These are phyloP conservation scores for Drosophila kepulauana DNA, from an alignment of 1,140 invertebrate genomes.

Conservation along the genomic window DNA sequence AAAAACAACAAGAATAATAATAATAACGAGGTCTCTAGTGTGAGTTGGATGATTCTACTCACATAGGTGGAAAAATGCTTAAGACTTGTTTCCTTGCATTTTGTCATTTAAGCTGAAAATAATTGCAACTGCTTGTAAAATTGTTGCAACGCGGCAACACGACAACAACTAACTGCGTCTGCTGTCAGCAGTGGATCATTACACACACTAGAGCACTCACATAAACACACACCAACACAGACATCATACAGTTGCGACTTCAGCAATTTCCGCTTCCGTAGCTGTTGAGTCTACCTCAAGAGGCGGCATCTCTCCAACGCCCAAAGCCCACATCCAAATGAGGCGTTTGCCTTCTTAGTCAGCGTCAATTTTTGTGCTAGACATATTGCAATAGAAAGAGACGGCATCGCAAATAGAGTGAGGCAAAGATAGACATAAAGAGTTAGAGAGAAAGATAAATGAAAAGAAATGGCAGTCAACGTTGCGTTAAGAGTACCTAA, in stretches of 20 bases:
- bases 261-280: constrained; percentile 81
- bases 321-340: constrained; percentile 21
- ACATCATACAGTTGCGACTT: constrained; percentile 64
- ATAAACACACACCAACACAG: constrained; percentile 36
- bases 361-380: constrained; percentile 44
- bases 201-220: constrained; percentile 57
- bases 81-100: constrained; percentile 84
- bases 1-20: constrained; percentile 25
- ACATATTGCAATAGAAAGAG: constrained; percentile 32
- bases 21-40: constrained; percentile 62
- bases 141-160: constrained; percentile 56
- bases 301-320: constrained; percentile 41
- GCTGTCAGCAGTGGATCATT: constrained; percentile 77
- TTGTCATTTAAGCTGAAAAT: constrained; percentile 85
- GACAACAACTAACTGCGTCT: constrained; percentile 65
- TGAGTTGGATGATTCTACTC: background rate
- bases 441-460: constrained; percentile 36
- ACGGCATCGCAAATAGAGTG: background rate
- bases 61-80: constrained; percentile 62
- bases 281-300: constrained; percentile 61
- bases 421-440: constrained; percentile 15
- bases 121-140: constrained; percentile 84
- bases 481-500: constrained; percentile 71
- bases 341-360: constrained; percentile 45
- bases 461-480: constrained; percentile 70